These are phyloP conservation scores for Adelognathus sp. DNA, from an alignment of 2,888 invertebrate species.

Conservation along the genomic window DNA sequence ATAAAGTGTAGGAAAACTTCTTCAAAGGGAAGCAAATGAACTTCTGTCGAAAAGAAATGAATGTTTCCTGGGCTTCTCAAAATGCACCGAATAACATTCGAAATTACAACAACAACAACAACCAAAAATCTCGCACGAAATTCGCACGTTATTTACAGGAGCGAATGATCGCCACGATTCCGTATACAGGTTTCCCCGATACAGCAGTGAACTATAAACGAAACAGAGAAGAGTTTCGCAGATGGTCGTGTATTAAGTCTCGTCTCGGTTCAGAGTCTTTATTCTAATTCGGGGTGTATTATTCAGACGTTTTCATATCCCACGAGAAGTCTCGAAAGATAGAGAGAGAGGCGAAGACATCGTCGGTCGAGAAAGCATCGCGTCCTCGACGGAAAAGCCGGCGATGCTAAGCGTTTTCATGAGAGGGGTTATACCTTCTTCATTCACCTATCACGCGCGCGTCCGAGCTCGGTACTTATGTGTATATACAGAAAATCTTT, in stretches of 20 bases:
- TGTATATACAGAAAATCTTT: neutral
- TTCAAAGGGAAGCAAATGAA: too few species aligned
- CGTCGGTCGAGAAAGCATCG: conserved; percentile 8
- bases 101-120: neutral
- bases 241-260: neutral
- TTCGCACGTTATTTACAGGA: neutral
- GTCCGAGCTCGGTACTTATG: too few species aligned
- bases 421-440: neutral
- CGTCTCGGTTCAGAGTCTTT: conserved; percentile 14
- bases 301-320: conserved; percentile 16
- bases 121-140: neutral
- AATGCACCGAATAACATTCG: neutral
- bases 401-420: neutral
- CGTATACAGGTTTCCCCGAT: neutral
- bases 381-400: conserved; percentile 5
- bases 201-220: conserved; percentile 4
- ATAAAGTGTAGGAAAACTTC: too few species aligned
- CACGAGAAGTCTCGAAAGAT: neutral
- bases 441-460: conserved; percentile 49
- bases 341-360: neutral
- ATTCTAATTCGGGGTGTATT: conserved; percentile 27
- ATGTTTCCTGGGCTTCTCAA: too few species aligned
- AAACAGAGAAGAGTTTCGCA: neutral
- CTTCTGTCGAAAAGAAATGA: too few species aligned
- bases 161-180: neutral